phyloP scores from a whole-genome alignment of 2,888 invertebrate species.

The Parasteatoda lunata region DNA sequence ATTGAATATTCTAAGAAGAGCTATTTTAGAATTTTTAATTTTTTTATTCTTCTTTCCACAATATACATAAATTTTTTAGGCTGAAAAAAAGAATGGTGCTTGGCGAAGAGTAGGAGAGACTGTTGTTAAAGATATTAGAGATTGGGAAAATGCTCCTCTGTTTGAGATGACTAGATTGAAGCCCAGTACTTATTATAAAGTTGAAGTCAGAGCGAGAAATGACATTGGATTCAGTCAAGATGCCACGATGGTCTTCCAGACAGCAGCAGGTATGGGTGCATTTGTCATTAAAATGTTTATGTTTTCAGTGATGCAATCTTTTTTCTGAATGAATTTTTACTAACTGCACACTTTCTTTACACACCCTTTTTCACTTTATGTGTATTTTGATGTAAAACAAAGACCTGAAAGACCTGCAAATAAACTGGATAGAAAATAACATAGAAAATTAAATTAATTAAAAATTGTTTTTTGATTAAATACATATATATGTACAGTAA shows the following conservation, averaged over 20 bases:
- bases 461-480: no score
- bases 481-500: no score
- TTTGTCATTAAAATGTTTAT: not conserved
- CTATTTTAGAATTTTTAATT: conserved; percentile 1
- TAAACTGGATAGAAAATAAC: no score
- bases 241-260: conserved; percentile 86
- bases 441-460: no score
- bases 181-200: conserved; percentile 87
- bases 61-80: conserved; percentile 24
- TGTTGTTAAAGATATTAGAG: conserved; percentile 30
- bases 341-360: conserved; percentile 17
- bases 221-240: conserved; percentile 87
- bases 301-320: not conserved
- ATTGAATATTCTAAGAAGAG: not conserved
- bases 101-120: conserved; percentile 44
- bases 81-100: conserved; percentile 41
- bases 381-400: no score
- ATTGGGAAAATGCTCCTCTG: conserved; percentile 63
- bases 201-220: conserved; percentile 90
- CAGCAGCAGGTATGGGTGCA: conserved; percentile 83
- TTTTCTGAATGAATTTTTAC: not conserved
- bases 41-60: no score
- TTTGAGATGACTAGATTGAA: conserved; percentile 79
- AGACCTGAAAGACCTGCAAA: no score
- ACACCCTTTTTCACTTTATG: conserved; percentile 40